Percentiles rank a stretch among this genome's conserved stretches.
Conservation (phyloP, 2,113 vertebrate species). For the Ailuropoda melanoleuca region DNA sequence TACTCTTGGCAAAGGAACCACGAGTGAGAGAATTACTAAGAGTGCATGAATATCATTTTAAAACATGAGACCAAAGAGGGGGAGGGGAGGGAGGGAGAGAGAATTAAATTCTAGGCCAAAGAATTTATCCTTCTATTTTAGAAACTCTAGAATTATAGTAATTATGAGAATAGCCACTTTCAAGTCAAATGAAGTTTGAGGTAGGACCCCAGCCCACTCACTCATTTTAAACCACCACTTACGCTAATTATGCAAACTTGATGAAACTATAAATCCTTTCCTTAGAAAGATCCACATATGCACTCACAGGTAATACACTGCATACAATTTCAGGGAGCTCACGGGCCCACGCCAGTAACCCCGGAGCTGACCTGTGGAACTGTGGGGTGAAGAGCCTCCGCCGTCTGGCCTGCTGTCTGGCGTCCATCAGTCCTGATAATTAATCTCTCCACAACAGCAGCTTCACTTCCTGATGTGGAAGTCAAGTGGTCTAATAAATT, state of each 20-base stretch:
- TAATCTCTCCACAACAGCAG: neutral
- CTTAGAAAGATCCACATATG: neutral
- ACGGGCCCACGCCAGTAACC: neutral
- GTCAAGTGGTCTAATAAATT: neutral
- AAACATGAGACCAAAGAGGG: neutral
- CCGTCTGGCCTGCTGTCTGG: neutral
- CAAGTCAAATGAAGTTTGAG: neutral
- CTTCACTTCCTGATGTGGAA: neutral
- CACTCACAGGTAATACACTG: neutral
- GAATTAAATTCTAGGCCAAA: slow-evolving; percentile 7
- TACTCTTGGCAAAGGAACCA: slow-evolving; percentile 2
- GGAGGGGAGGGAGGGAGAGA: neutral
- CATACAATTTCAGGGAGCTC: neutral
- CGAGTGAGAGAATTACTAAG: slow-evolving; percentile 12
- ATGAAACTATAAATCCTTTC: neutral
- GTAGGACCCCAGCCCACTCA: neutral
- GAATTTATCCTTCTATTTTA: slow-evolving; percentile 15
- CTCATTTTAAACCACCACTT: neutral
- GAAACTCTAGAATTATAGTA: neutral
- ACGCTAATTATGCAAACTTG: neutral
- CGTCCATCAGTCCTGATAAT: too few species aligned
- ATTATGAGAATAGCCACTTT: neutral
- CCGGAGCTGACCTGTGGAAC: neutral
- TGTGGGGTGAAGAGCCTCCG: neutral
- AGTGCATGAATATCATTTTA: neutral